These are phyloP conservation scores for Ganaspis sp. DNA, from an alignment of 1,140 invertebrate genomes.

Conservation along the genomic window DNA sequence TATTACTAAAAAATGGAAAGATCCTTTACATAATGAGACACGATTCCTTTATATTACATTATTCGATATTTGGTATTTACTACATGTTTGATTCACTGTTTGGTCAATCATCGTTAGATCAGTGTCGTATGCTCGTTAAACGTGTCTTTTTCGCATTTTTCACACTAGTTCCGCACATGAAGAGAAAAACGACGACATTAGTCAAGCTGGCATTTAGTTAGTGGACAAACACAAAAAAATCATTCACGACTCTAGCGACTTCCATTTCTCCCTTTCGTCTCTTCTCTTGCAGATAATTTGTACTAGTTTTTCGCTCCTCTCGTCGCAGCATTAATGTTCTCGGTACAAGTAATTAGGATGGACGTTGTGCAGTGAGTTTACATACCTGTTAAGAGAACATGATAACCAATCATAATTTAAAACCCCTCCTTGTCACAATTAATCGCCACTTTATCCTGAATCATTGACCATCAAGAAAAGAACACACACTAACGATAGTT, in stretches of 20 bases:
- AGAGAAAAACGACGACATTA: constrained; percentile 52
- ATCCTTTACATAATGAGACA: no score
- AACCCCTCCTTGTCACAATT: no score
- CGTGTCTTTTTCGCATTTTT: background rate
- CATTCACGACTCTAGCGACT: constrained; percentile 55
- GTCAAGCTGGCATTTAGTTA: constrained; percentile 59
- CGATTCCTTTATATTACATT: no score
- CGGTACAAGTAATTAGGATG: constrained; percentile 62
- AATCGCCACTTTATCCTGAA: background rate
- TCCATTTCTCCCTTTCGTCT: constrained; percentile 36
- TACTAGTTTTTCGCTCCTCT: constrained; percentile 59
- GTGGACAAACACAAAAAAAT: constrained; percentile 58
- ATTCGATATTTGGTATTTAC: no score
- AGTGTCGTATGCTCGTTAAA: constrained; percentile 29
- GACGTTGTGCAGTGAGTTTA: constrained; percentile 38
- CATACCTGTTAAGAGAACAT: constrained; percentile 46
- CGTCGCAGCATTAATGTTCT: constrained; percentile 59
- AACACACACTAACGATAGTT: background rate
- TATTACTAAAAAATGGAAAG: no score
- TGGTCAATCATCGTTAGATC: constrained; percentile 40
- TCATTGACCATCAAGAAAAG: constrained; percentile 1
- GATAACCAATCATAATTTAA: constrained; percentile 2
- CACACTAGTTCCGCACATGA: constrained; percentile 38
- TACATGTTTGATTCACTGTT: constrained; percentile 42
- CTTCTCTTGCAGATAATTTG: constrained; percentile 57